Base-by-base conservation (phyloP, 2,888 invertebrate genomes). In the Mallateleia sp. region DNA sequence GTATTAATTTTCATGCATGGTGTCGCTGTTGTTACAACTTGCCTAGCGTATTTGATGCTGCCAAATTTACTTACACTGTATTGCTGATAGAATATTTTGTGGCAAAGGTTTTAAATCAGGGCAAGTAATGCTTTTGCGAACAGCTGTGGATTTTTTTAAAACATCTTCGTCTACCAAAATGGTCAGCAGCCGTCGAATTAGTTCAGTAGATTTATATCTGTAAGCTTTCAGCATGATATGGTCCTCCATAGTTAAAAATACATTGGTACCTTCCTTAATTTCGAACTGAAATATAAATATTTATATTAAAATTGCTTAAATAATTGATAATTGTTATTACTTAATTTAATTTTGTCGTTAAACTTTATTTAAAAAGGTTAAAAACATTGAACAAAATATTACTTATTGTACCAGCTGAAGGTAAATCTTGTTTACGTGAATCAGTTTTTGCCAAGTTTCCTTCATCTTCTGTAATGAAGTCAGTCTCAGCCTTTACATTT, bases 251-350 rank as follows among this genome's bases (percentile, higher is more conserved):
- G 5, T 32, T 18, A 58, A 2, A 9, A 32, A 58, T 0, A 58
- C 58, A 4, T 58, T 58, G 4, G 32, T 32, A 9, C 58, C 58
- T 32, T 58, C 18, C 22, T 18, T 58, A 8, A 58, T 58, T 58
- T 58, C 58, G 9, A 58, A 18, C 58, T 58, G 28, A 58, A 58
- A 32, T 58, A 58, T 32, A 58, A 58, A 58, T 32, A 58, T 56
- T 56, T n/a, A 14, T 15, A 25, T 56, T 56, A 56, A 11, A 56
- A 56, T 11, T 56, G n/a, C n/a, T 28, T n/a, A 56, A 52, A 20
- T 22, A 11, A 14, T 38, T 52, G 22, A 22, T 24, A n/a, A n/a
- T n/a, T n/a, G n/a, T n/a, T n/a, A 60, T 60, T 38, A 25, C 38
- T 38, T 38, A 2, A 45, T 45, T 45, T 45, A 15, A 45, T 38